A percentile compares a stretch with the other conserved stretches of the same genome.
Evolutionary conservation across 1,140 invertebrate species (phyloP).

Genomic region (Eumeta japonica): DNA sequence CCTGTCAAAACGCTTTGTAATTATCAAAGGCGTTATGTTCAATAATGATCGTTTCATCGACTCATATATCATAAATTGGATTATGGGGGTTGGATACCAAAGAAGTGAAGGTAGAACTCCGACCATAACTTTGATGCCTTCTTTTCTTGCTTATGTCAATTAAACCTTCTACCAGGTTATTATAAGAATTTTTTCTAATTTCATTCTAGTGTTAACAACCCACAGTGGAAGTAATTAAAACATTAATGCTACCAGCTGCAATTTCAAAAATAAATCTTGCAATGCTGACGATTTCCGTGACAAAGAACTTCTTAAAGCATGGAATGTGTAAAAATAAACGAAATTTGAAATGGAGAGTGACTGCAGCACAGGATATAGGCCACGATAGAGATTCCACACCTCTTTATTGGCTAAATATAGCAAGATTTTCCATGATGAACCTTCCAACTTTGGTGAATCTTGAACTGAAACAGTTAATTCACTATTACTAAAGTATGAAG

Average conservation of each 20-base stretch:
- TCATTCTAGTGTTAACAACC: constrained; percentile 88
- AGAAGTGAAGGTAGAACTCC: constrained; percentile 78
- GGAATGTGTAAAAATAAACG: constrained; percentile 91
- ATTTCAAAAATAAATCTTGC: constrained; percentile 78
- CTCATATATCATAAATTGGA: constrained; percentile 92
- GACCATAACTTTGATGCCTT: constrained; percentile 76
- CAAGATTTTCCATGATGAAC: constrained; percentile 34
- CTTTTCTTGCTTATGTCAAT: constrained; percentile 66
- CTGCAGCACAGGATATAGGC: constrained; percentile 77
- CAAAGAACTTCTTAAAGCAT: constrained; percentile 71
- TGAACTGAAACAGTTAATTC: constrained; percentile 31
- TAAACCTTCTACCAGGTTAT: constrained; percentile 64
- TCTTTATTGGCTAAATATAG: constrained; percentile 42
- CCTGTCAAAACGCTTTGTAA: constrained; percentile 57
- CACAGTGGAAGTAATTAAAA: constrained; percentile 84
- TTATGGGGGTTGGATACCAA: constrained; percentile 81
- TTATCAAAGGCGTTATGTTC: constrained; percentile 38
- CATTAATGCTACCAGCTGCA: constrained; percentile 80
- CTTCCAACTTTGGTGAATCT: constrained; percentile 38
- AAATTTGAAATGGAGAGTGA: constrained; percentile 87
- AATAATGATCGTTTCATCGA: constrained; percentile 69
- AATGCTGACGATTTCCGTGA: constrained; percentile 60
- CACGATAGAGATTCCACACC: constrained; percentile 71
- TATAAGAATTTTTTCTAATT: constrained; percentile 61
- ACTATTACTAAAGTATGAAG: background rate